Evolutionary conservation across 2,888 invertebrate species (phyloP).

Genomic region (Tetranychus piercei): DNA sequence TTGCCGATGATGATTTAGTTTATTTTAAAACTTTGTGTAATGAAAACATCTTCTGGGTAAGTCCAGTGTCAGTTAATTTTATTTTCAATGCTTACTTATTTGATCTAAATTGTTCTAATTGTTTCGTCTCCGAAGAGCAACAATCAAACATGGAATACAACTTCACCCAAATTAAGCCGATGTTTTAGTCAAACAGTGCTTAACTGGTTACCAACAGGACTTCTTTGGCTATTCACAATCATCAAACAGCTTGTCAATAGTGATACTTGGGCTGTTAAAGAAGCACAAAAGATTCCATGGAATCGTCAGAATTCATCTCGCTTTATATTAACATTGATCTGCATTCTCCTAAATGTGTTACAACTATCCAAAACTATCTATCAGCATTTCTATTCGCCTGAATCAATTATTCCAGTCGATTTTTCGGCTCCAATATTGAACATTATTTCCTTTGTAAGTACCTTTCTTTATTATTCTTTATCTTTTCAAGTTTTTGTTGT

Average conservation of each 20-base stretch:
- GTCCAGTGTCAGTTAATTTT: too few species aligned
- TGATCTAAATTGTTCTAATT: too few species aligned
- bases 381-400: not conserved
- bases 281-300: slow-evolving; percentile 23
- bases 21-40: too few species aligned
- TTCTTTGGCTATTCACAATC: slow-evolving; percentile 55
- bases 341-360: slow-evolving; percentile 8
- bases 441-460: not conserved
- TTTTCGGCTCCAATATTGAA: not conserved
- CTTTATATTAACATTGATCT: slow-evolving; percentile 14
- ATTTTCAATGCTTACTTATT: too few species aligned
- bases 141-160: slow-evolving; percentile 53
- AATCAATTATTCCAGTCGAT: not conserved
- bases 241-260: slow-evolving; percentile 38
- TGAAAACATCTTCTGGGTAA: too few species aligned
- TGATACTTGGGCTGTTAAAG: slow-evolving; percentile 10
- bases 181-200: slow-evolving; percentile 82
- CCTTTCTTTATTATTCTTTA: not conserved
- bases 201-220: slow-evolving; percentile 68
- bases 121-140: slow-evolving; percentile 42
- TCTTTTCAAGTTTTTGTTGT: not conserved
- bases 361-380: not conserved
- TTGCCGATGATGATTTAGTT: too few species aligned
- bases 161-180: slow-evolving; percentile 61
- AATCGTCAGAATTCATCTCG: slow-evolving; percentile 22